Evolutionary conservation across 1,140 invertebrate species (phyloP).

Genomic region (Drosophila insularis): DNA sequence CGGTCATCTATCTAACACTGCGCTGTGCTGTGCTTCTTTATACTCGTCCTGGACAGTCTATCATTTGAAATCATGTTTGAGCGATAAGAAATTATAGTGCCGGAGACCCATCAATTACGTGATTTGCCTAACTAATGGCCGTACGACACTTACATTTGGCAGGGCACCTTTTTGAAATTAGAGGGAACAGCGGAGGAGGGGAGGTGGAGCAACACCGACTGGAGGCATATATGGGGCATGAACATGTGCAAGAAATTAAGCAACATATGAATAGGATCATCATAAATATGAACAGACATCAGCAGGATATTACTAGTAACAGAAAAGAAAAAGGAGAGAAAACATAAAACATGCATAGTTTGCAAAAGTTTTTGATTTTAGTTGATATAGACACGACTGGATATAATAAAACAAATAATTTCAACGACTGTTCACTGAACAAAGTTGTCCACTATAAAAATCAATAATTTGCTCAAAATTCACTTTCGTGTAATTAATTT

Average conservation of each 20-base stretch:
- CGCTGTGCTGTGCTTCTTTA: constrained; percentile 6
- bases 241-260: not conserved
- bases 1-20: constrained; percentile 16
- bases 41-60: constrained; percentile 53
- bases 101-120: constrained; percentile 69
- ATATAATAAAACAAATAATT: too few relatives aligned
- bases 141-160: constrained; percentile 9
- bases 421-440: too few relatives aligned
- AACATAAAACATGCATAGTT: not conserved
- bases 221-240: not conserved
- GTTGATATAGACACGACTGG: too few relatives aligned
- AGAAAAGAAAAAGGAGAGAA: not conserved
- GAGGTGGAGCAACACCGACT: not conserved
- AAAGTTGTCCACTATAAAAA: too few relatives aligned
- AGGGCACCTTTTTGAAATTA: not conserved
- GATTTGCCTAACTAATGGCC: constrained; percentile 66
- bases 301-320: not conserved
- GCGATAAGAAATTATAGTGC: constrained; percentile 78
- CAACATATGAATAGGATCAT: constrained; percentile 1
- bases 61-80: constrained; percentile 76
- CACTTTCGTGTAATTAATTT: too few relatives aligned
- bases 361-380: too few relatives aligned
- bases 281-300: not conserved
- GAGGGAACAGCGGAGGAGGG: not conserved
- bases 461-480: too few relatives aligned